Evolutionary conservation across 2,113 vertebrate species (phyloP).

Genomic region (Festucalex cinctus): DNA sequence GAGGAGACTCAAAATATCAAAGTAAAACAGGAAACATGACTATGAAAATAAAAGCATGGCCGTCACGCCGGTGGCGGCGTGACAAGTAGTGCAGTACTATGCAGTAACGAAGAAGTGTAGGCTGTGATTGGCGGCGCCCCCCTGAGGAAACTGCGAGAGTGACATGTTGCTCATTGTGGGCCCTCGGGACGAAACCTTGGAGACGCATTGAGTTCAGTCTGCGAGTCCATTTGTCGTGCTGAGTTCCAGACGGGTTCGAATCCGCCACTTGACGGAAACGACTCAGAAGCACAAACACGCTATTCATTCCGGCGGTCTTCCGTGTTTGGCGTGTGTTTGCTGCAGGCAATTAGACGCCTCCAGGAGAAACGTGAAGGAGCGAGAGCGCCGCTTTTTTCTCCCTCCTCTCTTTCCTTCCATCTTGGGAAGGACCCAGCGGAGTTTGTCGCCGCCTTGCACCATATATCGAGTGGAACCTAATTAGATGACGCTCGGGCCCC

Average conservation of each 20-base stretch:
- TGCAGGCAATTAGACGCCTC: neutral
- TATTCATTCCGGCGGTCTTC: neutral
- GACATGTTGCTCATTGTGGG: conserved; percentile 11
- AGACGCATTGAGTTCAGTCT: conserved; percentile 67
- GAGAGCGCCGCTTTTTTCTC: too few relatives aligned
- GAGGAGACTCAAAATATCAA: too few relatives aligned
- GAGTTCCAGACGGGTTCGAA: conserved; percentile 14
- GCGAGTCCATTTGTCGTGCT: conserved; percentile 61
- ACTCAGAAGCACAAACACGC: neutral
- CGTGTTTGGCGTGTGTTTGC: neutral
- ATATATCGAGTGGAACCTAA: neutral
- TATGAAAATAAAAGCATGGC: too few relatives aligned
- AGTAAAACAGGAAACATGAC: too few relatives aligned
- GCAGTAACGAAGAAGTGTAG: too few relatives aligned
- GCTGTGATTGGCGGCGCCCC: neutral
- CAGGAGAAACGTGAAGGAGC: neutral
- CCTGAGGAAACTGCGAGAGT: neutral
- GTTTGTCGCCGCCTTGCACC: neutral
- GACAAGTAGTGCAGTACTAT: too few relatives aligned
- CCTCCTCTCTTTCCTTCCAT: neutral
- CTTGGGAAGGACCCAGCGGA: neutral
- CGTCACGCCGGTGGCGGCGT: too few relatives aligned
- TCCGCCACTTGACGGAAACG: conserved; percentile 43
- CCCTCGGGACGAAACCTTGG: conserved; percentile 57
- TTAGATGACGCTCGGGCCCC: neutral